Base-by-base conservation (phyloP, 2,888 invertebrate species). In the Hoplodrina ambigua region DNA sequence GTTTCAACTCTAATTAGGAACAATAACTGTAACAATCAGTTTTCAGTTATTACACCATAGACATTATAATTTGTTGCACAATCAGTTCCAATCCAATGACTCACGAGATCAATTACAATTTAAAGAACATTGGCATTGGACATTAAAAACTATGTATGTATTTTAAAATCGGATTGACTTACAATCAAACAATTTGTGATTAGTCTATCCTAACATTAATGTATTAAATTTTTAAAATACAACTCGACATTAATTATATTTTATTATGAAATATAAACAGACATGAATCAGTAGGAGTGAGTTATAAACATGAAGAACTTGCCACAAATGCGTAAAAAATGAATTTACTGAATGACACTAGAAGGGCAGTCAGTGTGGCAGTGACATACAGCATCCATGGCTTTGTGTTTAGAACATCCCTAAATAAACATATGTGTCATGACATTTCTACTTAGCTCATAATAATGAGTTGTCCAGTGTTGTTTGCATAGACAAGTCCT, bases 401-500 rank as follows among this genome's bases (percentile, higher is more conserved):
- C 50, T 33, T 71, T 76, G 76, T 71, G 75, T 66, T 69, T 64
- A 55, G 56, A 69, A 72, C 61, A 68, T 67, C 13, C 41, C 11
- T 10, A 53, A 72, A 55, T 58, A 70, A 53, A 69, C 49, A 50
- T 62, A 52, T 15, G 52, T 68, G 65, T 73, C 61, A 59, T 57
- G 72, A 54, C 30, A 44, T 63, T 63, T 67, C 62, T 56, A 85
- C 85, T 94, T 96, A 96, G 85, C 97, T 96, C 90, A 98, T 96
- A 85, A 98, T 96, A 87, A 97, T 97, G 78, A 98, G 96, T 87
- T 98, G 97, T 64, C 98, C 98, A 20, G 97, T 97, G 90, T 98
- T 98, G 81, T 98, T 98, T 30, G 98, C 98, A 91, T 98, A 98
- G 61, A 98, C 97, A 69, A 98, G 96, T 2, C 98, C 98, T 88